Conservation (phyloP, 2,113 vertebrate genomes). For the Phainopepla nitens region DNA sequence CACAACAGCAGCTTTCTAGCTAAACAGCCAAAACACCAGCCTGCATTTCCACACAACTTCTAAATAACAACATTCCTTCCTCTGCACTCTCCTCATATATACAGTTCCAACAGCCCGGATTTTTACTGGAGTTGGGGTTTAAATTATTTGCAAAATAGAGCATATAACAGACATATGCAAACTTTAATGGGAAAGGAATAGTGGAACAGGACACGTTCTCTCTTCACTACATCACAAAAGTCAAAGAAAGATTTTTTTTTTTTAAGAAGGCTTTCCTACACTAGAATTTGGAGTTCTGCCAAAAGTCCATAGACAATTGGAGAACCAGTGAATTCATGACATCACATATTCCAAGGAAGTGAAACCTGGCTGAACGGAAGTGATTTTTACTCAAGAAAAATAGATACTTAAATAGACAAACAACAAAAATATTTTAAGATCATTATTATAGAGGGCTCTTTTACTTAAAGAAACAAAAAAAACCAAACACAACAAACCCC, state of each 20-base stretch:
- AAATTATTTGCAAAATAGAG: not conserved
- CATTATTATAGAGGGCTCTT: accelerated
- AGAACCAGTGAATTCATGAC: not conserved
- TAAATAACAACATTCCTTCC: not conserved
- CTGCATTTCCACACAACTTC: not conserved
- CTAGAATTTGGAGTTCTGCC: conserved; percentile 1
- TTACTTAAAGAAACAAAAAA: not conserved
- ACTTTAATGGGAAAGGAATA: not conserved
- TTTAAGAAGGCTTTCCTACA: not conserved
- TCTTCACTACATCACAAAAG: not conserved
- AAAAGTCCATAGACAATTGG: not conserved
- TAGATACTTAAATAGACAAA: not conserved
- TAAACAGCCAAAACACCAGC: not conserved
- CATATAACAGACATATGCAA: not conserved
- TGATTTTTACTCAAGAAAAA: conserved; percentile 2
- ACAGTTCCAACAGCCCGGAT: not conserved
- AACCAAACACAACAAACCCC: accelerated
- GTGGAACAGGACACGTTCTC: not conserved
- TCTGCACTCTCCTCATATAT: accelerated
- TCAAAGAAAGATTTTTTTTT: not conserved
- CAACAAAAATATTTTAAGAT: not conserved
- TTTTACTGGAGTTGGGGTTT: not conserved
- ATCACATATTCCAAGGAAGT: conserved; percentile 45
- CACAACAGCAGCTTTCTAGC: not conserved
- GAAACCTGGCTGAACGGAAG: conserved; percentile 23